Percentiles rank a stretch among this genome's conserved stretches.
Conservation (phyloP, 1,140 invertebrate species). For the Drosophila bipectinata region DNA sequence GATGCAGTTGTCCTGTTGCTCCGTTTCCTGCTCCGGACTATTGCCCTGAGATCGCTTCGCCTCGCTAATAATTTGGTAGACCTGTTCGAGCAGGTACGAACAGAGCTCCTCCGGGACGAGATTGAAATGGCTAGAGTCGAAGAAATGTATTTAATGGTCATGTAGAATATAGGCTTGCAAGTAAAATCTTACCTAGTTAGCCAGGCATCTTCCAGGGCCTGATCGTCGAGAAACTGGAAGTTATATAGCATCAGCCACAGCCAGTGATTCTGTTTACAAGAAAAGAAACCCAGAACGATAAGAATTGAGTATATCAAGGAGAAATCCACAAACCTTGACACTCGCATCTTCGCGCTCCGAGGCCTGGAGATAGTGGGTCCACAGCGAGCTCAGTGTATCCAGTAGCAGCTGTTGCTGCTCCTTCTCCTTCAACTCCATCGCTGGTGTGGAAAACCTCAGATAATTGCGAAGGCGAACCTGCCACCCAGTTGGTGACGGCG, state of each 20-base stretch:
- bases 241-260: constrained; percentile 73
- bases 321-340: constrained; percentile 70
- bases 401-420: constrained; percentile 56
- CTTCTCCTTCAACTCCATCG: constrained; percentile 20
- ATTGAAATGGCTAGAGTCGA: constrained; percentile 60
- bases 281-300: constrained; percentile 27
- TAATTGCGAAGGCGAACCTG: constrained; percentile 31
- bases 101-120: constrained; percentile 75
- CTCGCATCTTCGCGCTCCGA: constrained; percentile 58
- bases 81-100: constrained; percentile 71
- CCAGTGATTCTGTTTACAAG: constrained; percentile 69
- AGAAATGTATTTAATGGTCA: background rate
- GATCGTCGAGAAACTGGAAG: constrained; percentile 69
- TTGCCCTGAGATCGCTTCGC: constrained; percentile 60
- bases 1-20: constrained; percentile 60
- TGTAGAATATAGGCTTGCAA: no score
- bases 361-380: constrained; percentile 71
- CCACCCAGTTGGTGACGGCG: constrained; percentile 25
- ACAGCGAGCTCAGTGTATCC: constrained; percentile 68
- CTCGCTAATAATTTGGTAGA: constrained; percentile 76
- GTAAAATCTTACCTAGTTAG: constrained; percentile 55
- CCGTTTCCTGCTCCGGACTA: constrained; percentile 39
- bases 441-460: constrained; percentile 58
- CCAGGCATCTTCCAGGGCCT: constrained; percentile 47
- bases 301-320: constrained; percentile 14